Evolutionary conservation across 1,140 invertebrate genomes (phyloP), one percentile per base, ranked within the genome.

Genomic region (Homalodisca vitripennis): DNA sequence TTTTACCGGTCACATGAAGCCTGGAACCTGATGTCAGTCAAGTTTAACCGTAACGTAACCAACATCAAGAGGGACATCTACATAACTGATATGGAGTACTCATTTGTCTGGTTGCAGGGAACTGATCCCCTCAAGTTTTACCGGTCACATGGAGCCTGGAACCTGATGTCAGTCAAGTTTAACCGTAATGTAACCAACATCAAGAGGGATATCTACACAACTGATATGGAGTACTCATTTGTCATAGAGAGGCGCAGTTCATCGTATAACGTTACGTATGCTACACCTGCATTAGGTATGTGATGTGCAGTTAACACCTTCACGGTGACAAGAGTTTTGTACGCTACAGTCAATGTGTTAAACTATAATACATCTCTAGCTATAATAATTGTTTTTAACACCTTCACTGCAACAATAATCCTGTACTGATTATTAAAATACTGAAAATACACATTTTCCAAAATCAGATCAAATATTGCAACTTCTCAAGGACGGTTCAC

Each of bases 31-130:
- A 26, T 27, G 10, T 60, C 55, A 26, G 22, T 60, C 2, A 60
- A 26, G 10, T 22, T 26, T 2, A 30, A 27, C 13, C 55, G 55
- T 13, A 60, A 60, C 24, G 27, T 60, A 29, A 60, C 55, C 22
- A 30, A 27, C 3, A 6, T 60, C 6, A 27, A 27, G 26, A 24
- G 29, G 3, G 55, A 60, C 10, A 27, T 60, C 26, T 30, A 60
- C 55, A 60, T 24, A 2, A 30, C 29, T 10, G 55, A 60, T 13
- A 27, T 60, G 55, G 55, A 27, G 22, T 60, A 60, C 26, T 27
- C 24, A 20, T 51, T 51, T 20, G 55, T 60, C 17, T 41, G 6
- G 34, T 60, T 60, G 3, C 55, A 60, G 55, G 55, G 55, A 12
- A 30, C 27, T 3, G 29, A 60, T n/a, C 55, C 26, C 14, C 29